These are phyloP conservation scores for Stegophylla sp. DNA, from an alignment of 2,888 invertebrate genomes.

Conservation along the genomic window DNA sequence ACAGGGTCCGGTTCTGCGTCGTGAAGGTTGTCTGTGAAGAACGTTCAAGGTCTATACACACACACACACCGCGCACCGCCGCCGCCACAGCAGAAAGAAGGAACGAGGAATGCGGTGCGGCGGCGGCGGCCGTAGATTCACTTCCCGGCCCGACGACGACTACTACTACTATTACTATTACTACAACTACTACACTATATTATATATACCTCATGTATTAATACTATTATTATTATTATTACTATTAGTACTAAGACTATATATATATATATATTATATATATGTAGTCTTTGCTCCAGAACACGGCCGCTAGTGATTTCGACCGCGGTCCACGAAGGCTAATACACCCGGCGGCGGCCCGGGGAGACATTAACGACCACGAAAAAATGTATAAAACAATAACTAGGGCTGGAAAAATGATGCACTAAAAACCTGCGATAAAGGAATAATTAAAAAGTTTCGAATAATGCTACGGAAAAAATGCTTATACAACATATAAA, in stretches of 20 bases:
- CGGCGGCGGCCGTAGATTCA: constrained; percentile 10
- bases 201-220: neutral
- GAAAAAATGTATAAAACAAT: constrained; percentile 43
- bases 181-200: neutral
- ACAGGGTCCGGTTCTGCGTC: constrained; percentile 54
- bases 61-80: neutral
- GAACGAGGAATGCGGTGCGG: constrained; percentile 43
- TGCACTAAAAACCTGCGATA: no score
- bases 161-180: neutral
- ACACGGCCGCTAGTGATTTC: neutral
- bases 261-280: no score
- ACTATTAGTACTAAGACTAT: neutral
- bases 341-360: constrained; percentile 4
- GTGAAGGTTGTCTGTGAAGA: constrained; percentile 54
- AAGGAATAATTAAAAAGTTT: no score
- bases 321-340: constrained; percentile 7
- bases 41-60: constrained; percentile 46
- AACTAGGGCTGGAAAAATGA: no score
- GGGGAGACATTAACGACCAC: constrained; percentile 38
- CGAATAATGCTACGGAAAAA: no score
- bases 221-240: neutral
- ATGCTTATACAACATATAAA: no score
- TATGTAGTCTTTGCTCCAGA: neutral
- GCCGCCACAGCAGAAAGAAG: neutral
- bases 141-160: constrained; percentile 7